phyloP scores from a whole-genome alignment of 1,140 invertebrate genomes.

The Antheraea pernyi region DNA sequence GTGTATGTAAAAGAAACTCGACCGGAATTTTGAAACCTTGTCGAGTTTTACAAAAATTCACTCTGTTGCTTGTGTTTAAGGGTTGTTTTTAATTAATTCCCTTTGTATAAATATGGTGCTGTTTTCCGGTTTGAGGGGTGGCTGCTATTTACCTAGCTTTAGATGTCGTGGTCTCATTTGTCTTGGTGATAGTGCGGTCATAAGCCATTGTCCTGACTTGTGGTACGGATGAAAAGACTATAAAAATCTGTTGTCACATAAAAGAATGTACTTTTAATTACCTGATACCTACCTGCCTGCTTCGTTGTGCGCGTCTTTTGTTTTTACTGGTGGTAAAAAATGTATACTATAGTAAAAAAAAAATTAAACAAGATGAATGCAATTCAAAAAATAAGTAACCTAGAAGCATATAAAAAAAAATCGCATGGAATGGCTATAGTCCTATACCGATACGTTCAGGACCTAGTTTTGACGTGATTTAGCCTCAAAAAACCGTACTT shows the following conservation, averaged over 20 bases:
- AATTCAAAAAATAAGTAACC: too few relatives aligned
- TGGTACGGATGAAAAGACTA: neutral
- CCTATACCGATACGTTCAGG: too few relatives aligned
- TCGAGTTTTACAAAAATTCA: slow-evolving; percentile 51
- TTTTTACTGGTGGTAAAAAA: too few relatives aligned
- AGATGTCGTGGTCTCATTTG: slow-evolving; percentile 74
- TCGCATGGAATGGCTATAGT: too few relatives aligned
- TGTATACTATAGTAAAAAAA: too few relatives aligned
- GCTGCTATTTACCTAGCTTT: slow-evolving; percentile 60
- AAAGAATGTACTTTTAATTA: too few relatives aligned
- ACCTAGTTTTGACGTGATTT: too few relatives aligned
- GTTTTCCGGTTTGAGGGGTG: slow-evolving; percentile 43
- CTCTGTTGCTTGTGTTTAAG: slow-evolving; percentile 38
- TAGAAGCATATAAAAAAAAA: too few relatives aligned
- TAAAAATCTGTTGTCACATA: neutral
- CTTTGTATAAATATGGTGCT: slow-evolving; percentile 63
- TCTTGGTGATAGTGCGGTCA: slow-evolving; percentile 68
- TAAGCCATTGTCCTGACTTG: slow-evolving; percentile 50
- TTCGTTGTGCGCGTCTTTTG: too few relatives aligned
- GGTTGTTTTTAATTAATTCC: slow-evolving; percentile 38
- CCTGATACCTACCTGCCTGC: too few relatives aligned
- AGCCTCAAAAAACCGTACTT: too few relatives aligned
- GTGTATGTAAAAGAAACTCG: slow-evolving; percentile 69
- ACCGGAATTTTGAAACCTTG: slow-evolving; percentile 55
- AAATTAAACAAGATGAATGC: too few relatives aligned